Evolutionary conservation across 2,113 vertebrate species (phyloP).

Genomic region (Syrmaticus mikado): DNA sequence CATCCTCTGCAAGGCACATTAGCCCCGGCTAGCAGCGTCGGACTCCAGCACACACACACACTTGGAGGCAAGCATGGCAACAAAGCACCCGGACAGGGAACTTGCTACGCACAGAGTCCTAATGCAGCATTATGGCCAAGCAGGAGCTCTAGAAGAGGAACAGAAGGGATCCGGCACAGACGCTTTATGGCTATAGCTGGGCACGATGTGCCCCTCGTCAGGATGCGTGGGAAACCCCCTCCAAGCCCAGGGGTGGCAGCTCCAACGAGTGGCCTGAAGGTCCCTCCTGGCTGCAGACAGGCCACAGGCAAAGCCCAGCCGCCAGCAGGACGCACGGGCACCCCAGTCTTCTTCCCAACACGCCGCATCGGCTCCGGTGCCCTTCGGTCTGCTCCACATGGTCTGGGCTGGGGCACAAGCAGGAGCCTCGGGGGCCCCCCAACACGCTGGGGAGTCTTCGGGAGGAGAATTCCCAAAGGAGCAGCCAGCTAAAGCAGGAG

Average conservation of each 20-base stretch:
- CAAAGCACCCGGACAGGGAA: not conserved
- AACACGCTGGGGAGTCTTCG: not conserved
- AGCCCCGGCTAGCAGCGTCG: constrained; percentile 13
- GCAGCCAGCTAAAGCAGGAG: constrained; percentile 48
- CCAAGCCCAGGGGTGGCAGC: not conserved
- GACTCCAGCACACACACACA: constrained; percentile 1
- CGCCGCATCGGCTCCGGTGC: constrained; percentile 32
- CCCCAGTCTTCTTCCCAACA: constrained; percentile 68
- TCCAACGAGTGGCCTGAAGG: not conserved
- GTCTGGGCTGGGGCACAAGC: not conserved
- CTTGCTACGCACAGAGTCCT: not conserved
- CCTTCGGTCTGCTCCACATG: constrained; percentile 55
- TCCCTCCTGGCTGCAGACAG: constrained; percentile 23
- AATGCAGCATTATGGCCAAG: not conserved
- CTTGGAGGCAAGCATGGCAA: constrained; percentile 4
- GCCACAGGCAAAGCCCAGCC: constrained; percentile 14
- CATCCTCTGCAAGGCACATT: not conserved
- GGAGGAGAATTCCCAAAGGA: not conserved
- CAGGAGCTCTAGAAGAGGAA: not conserved
- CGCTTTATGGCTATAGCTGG: not conserved
- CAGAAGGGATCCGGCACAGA: not conserved
- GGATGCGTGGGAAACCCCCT: not conserved
- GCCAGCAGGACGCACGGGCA: constrained; percentile 25
- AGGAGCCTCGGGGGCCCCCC: not conserved
- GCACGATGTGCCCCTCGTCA: not conserved